Percentiles rank a stretch among this genome's conserved stretches.
These are phyloP conservation scores for Byasa hedistus DNA, from an alignment of 2,888 invertebrate genomes.

Conservation along the genomic window DNA sequence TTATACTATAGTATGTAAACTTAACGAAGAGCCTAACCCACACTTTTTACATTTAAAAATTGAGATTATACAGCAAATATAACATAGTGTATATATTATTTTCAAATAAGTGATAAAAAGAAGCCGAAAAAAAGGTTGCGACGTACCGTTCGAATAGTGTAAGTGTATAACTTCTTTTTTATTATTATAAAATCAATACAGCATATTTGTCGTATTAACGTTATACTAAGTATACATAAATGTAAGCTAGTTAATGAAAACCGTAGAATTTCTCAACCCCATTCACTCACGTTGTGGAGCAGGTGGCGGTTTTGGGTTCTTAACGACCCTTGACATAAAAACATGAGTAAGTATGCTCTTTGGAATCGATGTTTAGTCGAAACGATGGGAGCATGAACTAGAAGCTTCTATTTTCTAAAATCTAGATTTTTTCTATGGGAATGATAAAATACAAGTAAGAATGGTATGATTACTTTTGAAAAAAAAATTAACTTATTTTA, in stretches of 20 bases:
- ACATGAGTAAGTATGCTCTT: background rate
- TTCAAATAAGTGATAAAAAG: slow-evolving; percentile 11
- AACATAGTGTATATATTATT: slow-evolving; percentile 12
- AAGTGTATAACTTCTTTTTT: background rate
- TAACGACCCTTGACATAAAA: slow-evolving; percentile 1
- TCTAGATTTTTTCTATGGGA: background rate
- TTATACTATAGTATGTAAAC: slow-evolving; percentile 15
- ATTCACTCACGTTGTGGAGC: background rate
- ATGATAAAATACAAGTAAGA: background rate
- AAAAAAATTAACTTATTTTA: too few relatives aligned
- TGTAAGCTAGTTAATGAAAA: background rate
- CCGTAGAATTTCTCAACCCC: background rate
- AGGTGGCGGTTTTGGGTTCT: background rate
- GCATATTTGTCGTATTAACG: background rate
- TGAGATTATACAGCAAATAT: background rate
- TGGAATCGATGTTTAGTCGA: background rate
- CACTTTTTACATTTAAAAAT: background rate
- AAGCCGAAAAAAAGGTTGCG: background rate
- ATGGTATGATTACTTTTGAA: too few relatives aligned
- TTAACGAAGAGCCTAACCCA: slow-evolving; percentile 1
- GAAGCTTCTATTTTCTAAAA: background rate
- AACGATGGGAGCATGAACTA: too few relatives aligned
- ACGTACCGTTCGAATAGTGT: background rate
- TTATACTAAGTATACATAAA: background rate
- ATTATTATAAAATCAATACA: background rate